Evolutionary conservation across 2,888 invertebrate species (phyloP), one percentile per base, ranked within the genome.

Genomic region (Hemistola chrysoprasaria): DNA sequence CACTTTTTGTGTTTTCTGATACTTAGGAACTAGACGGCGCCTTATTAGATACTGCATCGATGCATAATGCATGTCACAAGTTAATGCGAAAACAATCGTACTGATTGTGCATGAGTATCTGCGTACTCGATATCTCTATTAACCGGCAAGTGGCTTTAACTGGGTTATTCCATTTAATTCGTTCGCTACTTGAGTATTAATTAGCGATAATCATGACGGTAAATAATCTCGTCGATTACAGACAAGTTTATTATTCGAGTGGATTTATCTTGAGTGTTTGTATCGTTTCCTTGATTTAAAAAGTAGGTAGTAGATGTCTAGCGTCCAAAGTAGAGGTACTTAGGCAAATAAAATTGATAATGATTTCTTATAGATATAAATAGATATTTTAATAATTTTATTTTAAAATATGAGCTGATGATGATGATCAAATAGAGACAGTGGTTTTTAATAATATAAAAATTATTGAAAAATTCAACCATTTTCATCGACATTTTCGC

Each of bases 81-180:
- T 49, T 46, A 62, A 53, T 63, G 59, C 58, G 66, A 65, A 67
- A 72, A 80, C 78, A 79, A 78, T 77, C 59, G 62, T 46, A 47
- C 47, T 58, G 65, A 31, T 76, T 77, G 73, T 76, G 64, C 59
- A 56, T 51, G 11, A 33, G 42, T 52, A 63, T 57, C 61, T 59
- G 56, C 62, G 57, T n/a, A n/a, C 59, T 66, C 62, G 65, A 71
- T 83, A 80, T 78, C 69, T 72, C 58, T 62, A 57, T 64, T 65
- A 50, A 57, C 45, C 39, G 44, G 61, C 61, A 57, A 80, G 77
- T 78, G 74, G 68, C 77, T 76, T 76, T 74, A 84, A 83, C 79
- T 83, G 72, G 86, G 81, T 85, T 85, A 84, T 79, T 79, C 73
- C 72, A 75, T 81, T 72, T 75, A 77, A 78, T 79, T 79, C 76